Conservation (phyloP, 1,140 invertebrate species). For the Drosophila nannoptera region DNA sequence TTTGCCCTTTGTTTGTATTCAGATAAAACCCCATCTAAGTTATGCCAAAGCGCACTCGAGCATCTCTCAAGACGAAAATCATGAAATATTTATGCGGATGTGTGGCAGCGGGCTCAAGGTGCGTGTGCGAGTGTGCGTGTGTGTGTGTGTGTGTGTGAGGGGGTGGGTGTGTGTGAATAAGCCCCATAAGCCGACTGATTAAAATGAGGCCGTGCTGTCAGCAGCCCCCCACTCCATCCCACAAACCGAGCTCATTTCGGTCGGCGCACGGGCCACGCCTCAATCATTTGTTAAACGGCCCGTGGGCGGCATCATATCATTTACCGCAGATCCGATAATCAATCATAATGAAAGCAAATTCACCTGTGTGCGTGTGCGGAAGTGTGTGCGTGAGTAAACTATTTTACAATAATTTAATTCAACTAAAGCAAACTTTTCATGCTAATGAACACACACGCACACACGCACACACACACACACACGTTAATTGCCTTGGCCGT, state of each 20-base stretch:
- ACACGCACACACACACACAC: not conserved
- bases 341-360: conserved; percentile 63
- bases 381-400: not conserved
- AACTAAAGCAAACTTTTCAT: conserved; percentile 19
- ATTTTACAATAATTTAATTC: conserved; percentile 25
- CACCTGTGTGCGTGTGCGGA: not conserved
- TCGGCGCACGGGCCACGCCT: conserved; percentile 7
- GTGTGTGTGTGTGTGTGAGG: too few relatives aligned
- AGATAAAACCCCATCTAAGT: conserved; percentile 37
- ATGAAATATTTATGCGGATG: conserved; percentile 73
- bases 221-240: not conserved
- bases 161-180: conserved; percentile 31
- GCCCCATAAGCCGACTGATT: conserved; percentile 49
- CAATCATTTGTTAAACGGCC: conserved; percentile 70
- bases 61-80: conserved; percentile 47
- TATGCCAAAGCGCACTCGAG: conserved; percentile 39
- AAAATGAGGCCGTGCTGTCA: conserved; percentile 52
- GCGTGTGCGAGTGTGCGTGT: not conserved
- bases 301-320: conserved; percentile 37
- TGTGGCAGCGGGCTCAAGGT: not conserved
- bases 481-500: conserved; percentile 32
- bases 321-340: conserved; percentile 54
- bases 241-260: conserved; percentile 57
- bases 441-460: conserved; percentile 22
- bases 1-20: conserved; percentile 36